These are phyloP conservation scores for Myotis findleyi DNA, from an alignment of 2,797 vertebrate genomes.

Conservation along the genomic window DNA sequence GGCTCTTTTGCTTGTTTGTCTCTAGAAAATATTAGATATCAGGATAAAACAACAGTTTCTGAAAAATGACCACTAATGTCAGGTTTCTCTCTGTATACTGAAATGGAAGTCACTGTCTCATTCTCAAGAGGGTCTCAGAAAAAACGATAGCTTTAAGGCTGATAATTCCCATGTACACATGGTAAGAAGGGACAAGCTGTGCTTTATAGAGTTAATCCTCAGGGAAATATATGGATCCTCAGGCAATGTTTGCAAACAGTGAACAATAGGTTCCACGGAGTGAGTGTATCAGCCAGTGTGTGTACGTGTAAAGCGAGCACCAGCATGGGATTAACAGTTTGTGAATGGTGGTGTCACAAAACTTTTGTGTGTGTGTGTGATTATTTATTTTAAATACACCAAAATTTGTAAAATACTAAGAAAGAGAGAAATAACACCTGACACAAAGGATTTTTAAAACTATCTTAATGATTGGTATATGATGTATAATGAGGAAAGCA, in stretches of 20 bases:
- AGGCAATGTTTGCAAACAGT: constrained; percentile 70
- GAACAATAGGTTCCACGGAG: constrained; percentile 44
- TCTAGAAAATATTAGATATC: constrained; percentile 51
- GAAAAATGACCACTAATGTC: constrained; percentile 51
- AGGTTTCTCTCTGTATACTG: constrained; percentile 54
- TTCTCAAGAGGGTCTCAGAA: constrained; percentile 29
- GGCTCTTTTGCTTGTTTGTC: constrained; percentile 52
- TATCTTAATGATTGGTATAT: constrained; percentile 36
- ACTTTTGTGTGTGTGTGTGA: background rate
- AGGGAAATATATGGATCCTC: constrained; percentile 61
- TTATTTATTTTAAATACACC: constrained; percentile 51
- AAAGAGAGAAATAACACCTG: background rate
- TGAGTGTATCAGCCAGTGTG: constrained; percentile 1
- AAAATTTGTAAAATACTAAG: constrained; percentile 57
- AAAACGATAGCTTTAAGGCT: constrained; percentile 64
- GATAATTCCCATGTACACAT: constrained; percentile 65
- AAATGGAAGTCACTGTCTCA: constrained; percentile 41
- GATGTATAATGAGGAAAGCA: background rate
- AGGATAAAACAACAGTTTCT: constrained; percentile 61
- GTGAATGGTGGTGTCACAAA: background rate
- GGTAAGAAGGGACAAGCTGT: constrained; percentile 68
- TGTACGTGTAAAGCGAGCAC: constrained; percentile 1
- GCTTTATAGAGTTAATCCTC: constrained; percentile 68
- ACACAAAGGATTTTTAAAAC: constrained; percentile 36
- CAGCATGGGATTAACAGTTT: constrained; percentile 12